A percentile compares a stretch with the other conserved stretches of the same genome.
phyloP scores from a whole-genome alignment of 2,797 vertebrate species.

The Eutrigla gurnardus region DNA sequence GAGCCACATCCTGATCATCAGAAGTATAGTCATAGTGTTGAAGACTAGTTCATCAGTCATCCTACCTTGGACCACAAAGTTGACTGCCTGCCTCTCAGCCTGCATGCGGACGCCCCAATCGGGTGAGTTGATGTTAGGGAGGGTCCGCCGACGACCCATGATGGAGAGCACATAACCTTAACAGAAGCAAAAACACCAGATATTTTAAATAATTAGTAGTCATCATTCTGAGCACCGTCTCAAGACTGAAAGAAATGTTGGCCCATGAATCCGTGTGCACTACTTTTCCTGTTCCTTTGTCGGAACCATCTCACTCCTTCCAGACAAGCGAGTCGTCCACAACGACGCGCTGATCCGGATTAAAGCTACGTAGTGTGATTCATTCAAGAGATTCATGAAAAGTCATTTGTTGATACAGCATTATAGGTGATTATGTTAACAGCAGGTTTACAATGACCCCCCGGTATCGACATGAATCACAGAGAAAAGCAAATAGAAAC shows the following conservation, averaged over 20 bases:
- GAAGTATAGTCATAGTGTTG: neutral
- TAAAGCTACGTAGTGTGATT: neutral
- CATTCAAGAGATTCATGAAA: conserved; percentile 13
- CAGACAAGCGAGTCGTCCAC: conserved; percentile 3
- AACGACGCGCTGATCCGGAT: neutral
- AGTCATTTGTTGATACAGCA: conserved; percentile 44
- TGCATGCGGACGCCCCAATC: conserved; percentile 88
- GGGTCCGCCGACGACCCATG: conserved; percentile 89
- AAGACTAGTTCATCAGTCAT: neutral
- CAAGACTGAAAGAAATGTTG: too few relatives aligned
- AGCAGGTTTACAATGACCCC: conserved; percentile 23
- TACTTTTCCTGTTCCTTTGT: neutral
- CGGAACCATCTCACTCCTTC: conserved; percentile 1
- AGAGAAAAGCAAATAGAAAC: conserved; percentile 31
- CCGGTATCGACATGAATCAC: neutral
- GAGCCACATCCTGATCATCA: neutral
- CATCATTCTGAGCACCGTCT: neutral
- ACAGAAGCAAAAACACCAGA: neutral
- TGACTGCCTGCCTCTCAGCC: conserved; percentile 94
- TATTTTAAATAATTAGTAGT: neutral
- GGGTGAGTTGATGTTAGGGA: conserved; percentile 85
- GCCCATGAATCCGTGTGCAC: neutral
- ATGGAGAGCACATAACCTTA: conserved; percentile 91
- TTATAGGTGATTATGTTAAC: conserved; percentile 40
- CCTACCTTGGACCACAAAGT: conserved; percentile 95